Evolutionary conservation across 2,888 invertebrate genomes (phyloP), one percentile per base, ranked within the genome.

Genomic region (Crocallis elinguaria): DNA sequence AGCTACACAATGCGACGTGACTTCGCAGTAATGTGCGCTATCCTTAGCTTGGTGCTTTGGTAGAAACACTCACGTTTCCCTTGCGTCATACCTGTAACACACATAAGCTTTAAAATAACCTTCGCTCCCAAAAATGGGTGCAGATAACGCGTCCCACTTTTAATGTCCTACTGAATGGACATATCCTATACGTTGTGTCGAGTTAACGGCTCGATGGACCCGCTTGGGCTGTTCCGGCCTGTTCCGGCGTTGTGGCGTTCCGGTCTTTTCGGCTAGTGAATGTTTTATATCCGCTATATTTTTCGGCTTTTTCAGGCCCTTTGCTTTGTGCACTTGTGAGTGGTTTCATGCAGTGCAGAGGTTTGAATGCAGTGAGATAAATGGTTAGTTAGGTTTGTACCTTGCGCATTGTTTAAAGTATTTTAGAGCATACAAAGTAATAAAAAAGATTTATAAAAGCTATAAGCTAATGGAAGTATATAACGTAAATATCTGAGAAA

Each of bases 91-190:
- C 23, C 30, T 32, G 30, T 39, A n/a, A 27, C 19, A 41, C 14
- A 13, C 23, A 17, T 14, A 32, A 29, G 25, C 16, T 32, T 37
- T 30, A 32, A 48, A 53, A 32, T 41, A 52, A 42, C 57, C 49
- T 57, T 52, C 21, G 58, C 64, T 58, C 53, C 57, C 62, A 65
- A 32, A 60, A 62, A 43, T 42, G 43, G 52, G 37, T n/a, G 17
- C 33, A 53, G 74, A 74, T 76, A 76, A 73, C 71, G 63, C 50
- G 60, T 44, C 57, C 57, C 63, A 49, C 52, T 67, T 72, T 68
- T 69, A 73, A 75, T 69, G 67, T 64, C 57, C 63, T 57, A 57
- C 60, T 61, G 65, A 72, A 69, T 65, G 69, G 67, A 70, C 71
- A 70, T 63, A 64, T 73, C 72, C 73, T 66, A 64, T 63, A 57